A percentile compares a stretch with the other conserved stretches of the same genome.
phyloP scores from a whole-genome alignment of 2,888 invertebrate species.

The Pegoplata infirma region DNA sequence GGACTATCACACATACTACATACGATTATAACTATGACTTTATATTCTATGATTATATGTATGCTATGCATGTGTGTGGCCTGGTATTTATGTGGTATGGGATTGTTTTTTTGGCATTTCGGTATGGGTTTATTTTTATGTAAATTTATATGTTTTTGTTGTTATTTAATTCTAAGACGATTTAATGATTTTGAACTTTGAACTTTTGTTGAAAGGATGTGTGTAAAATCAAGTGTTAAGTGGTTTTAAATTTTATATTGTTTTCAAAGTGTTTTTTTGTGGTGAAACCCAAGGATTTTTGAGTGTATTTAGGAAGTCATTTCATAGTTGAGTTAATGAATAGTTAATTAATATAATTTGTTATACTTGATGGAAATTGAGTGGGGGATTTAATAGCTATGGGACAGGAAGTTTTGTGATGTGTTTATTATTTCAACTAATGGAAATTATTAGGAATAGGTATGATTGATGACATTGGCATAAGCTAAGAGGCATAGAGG shows the following conservation, averaged over 20 bases:
- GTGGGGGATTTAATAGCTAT: no score
- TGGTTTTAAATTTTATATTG: slow-evolving; percentile 45
- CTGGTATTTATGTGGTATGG: slow-evolving; percentile 45
- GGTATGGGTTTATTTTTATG: not conserved
- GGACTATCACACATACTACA: slow-evolving; percentile 6
- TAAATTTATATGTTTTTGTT: slow-evolving; percentile 17
- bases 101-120: slow-evolving; percentile 14
- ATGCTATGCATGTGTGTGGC: slow-evolving; percentile 40
- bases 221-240: slow-evolving; percentile 59
- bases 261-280: slow-evolving; percentile 30
- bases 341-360: slow-evolving; percentile 49
- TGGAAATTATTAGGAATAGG: no score
- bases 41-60: slow-evolving; percentile 21
- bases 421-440: no score
- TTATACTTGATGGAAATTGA: no score
- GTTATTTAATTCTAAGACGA: slow-evolving; percentile 52
- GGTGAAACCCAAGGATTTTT: slow-evolving; percentile 39
- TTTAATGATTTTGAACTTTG: slow-evolving; percentile 60
- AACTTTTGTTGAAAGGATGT: slow-evolving; percentile 53
- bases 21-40: slow-evolving; percentile 34
- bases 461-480: no score
- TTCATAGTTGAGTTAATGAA: slow-evolving; percentile 37
- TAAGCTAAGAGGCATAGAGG: no score
- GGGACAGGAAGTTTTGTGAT: no score
- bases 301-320: slow-evolving; percentile 4